Evolutionary conservation across 2,113 vertebrate species (phyloP).

Genomic region (Myrmophylax atrothorax): DNA sequence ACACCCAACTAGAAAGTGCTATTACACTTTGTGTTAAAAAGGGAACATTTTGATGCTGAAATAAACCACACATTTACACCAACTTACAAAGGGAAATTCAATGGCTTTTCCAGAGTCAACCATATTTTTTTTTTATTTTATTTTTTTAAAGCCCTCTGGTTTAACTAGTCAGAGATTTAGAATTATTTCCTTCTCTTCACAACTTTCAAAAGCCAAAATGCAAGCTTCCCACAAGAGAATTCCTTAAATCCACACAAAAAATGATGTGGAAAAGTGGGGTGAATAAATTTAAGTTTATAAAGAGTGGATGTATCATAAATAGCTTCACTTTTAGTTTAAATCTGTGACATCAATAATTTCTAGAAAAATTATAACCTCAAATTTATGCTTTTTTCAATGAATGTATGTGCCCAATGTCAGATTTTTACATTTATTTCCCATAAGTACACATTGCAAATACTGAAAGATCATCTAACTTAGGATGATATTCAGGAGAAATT

Average conservation of each 20-base stretch:
- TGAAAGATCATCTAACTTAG: neutral
- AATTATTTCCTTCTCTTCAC: constrained; percentile 31
- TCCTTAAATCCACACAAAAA: neutral
- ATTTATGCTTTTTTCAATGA: constrained; percentile 15
- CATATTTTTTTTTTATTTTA: constrained; percentile 11
- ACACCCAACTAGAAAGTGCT: constrained; percentile 44
- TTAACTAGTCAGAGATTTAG: constrained; percentile 11
- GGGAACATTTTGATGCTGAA: constrained; percentile 41
- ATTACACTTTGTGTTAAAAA: constrained; percentile 27
- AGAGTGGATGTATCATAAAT: neutral
- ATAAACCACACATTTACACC: constrained; percentile 52
- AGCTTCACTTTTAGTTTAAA: constrained; percentile 9
- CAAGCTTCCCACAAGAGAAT: neutral
- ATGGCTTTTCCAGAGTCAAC: constrained; percentile 43
- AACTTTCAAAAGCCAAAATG: constrained; percentile 9
- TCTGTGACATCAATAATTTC: neutral
- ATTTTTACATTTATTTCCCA: neutral
- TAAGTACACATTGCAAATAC: neutral
- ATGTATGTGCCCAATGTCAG: neutral
- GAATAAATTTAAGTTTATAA: constrained; percentile 26
- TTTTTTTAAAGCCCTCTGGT: neutral
- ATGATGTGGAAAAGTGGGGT: neutral
- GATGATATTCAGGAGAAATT: neutral
- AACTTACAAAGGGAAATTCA: constrained; percentile 55
- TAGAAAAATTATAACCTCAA: neutral